Evolutionary conservation across 1,140 invertebrate genomes (phyloP), one percentile per base, ranked within the genome.

Genomic region (Chlorops oryzae): DNA sequence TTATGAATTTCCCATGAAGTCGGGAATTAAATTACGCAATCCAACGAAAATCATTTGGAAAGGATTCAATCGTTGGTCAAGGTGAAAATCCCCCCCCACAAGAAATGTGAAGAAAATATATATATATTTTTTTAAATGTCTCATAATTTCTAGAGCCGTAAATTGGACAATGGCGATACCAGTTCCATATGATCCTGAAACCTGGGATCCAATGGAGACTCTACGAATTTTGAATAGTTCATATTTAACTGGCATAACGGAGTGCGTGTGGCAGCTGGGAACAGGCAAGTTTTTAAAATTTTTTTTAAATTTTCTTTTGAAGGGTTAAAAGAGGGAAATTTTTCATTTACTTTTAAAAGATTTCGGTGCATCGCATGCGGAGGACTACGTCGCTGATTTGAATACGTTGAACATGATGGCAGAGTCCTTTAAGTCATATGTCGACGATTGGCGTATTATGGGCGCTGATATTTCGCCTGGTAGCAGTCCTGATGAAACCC

Each of bases 141-240:
- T n/a, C n/a, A 37, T 20, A 38, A 38, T 18, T 24, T 25, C 23
- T 13, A 53, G 47, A 47, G 48, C 48, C n/a, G 59, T 70, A 2
- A 65, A 68, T 38, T 70, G 68, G 65, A 65, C 65, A 5, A 70
- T 70, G 63, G 61, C 70, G 22, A 58, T 71, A n/a, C 63, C 68
- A 3, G 60, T 71, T 22, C 68, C 65, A 0, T 70, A 71, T 50
- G 56, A 55, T 2, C 63, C 68, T 9, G 59, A 68, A 6, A 55
- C 61, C 15, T 71, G 68, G 68, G 63, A 70, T n/a, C 64, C 68
- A 5, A 66, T 71, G 58, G 56, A 70, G 23, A 58, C 67, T 0
- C 52, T 71, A 2, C 66, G 61, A 45, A 69, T 71, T 20, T 51
- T 71, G 3, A 68, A 70, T 39, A 69, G 54, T n/a, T 66, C 65